Conservation (phyloP, 1,140 invertebrate genomes). For the Musca domestica region DNA sequence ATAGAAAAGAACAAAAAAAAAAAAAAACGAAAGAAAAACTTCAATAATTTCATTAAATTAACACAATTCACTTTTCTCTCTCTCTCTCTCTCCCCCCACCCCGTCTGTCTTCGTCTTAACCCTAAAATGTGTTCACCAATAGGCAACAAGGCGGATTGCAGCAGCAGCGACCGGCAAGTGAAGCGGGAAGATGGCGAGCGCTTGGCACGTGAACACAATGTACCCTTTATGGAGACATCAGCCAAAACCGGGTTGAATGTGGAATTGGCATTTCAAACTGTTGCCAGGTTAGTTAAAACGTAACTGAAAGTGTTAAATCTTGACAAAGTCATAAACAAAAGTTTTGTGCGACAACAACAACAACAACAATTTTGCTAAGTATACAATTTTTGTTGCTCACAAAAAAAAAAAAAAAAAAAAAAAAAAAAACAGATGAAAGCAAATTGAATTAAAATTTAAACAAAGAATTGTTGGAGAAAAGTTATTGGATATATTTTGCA, state of each 20-base stretch:
- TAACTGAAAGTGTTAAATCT: not conserved
- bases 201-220: conserved; percentile 76
- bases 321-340: not conserved
- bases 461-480: no score
- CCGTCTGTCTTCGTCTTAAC: not conserved
- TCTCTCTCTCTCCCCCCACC: not conserved
- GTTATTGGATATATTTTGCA: no score
- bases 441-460: no score
- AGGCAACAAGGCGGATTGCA: conserved; percentile 84
- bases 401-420: not conserved
- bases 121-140: conserved; percentile 22
- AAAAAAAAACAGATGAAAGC: not conserved
- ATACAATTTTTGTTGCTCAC: not conserved
- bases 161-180: conserved; percentile 70
- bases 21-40: no score
- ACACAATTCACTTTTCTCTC: no score
- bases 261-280: conserved; percentile 75
- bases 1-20: no score
- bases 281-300: conserved; percentile 62
- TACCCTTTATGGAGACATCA: conserved; percentile 84
- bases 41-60: no score
- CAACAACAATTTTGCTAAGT: no score
- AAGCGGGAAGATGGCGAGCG: conserved; percentile 78
- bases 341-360: not conserved
- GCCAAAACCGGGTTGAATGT: conserved; percentile 84